Conservation (phyloP, 2,797 vertebrate genomes). For the Tachyglossus aculeatus region DNA sequence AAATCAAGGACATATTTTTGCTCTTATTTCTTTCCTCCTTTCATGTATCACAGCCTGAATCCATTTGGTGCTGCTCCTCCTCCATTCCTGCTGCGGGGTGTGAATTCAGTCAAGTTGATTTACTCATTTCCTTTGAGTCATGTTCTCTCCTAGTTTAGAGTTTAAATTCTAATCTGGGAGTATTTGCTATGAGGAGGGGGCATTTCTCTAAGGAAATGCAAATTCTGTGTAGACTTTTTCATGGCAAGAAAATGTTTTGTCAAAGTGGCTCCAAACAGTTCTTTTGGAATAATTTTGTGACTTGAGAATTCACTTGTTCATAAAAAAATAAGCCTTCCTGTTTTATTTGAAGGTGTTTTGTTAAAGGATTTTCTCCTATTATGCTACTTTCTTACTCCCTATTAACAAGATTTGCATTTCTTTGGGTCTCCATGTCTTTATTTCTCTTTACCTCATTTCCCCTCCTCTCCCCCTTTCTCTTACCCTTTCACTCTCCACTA, state of each 20-base stretch:
- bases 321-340: background rate
- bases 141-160: background rate
- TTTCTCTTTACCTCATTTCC: background rate
- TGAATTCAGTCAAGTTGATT: background rate
- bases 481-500: background rate
- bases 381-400: background rate
- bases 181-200: background rate
- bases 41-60: too few species aligned
- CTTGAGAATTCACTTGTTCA: background rate
- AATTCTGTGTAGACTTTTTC: background rate
- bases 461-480: background rate
- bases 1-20: too few species aligned
- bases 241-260: accelerated
- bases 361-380: background rate
- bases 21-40: too few species aligned
- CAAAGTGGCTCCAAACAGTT: background rate
- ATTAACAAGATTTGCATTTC: background rate
- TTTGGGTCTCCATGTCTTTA: background rate
- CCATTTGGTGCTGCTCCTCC: background rate
- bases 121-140: background rate
- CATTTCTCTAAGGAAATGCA: background rate
- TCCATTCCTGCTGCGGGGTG: background rate
- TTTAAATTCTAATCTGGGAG: background rate
- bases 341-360: background rate
- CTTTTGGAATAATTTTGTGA: background rate